Percentiles rank a stretch among this genome's conserved stretches.
Evolutionary conservation across 2,113 vertebrate species (phyloP).

Genomic region (Etheostoma cragini): DNA sequence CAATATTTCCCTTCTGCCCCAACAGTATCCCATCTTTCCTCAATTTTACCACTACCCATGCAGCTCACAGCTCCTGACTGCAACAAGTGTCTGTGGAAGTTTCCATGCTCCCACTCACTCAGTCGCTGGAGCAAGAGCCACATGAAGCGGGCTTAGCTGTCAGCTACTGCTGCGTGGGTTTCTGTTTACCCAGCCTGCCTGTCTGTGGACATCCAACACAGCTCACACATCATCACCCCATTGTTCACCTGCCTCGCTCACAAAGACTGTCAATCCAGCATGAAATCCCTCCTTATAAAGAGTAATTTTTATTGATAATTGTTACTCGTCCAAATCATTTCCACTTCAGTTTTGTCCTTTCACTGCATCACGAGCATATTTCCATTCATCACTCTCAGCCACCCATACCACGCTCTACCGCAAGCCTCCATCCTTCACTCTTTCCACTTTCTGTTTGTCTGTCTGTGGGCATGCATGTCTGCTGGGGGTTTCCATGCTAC

Average conservation of each 20-base stretch:
- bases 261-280: conserved; percentile 20
- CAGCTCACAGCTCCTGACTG: conserved; percentile 25
- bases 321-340: neutral
- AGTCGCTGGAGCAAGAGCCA: conserved; percentile 41
- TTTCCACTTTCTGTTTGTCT: conserved; percentile 21
- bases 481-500: conserved; percentile 66
- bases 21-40: conserved; percentile 13
- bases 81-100: conserved; percentile 63
- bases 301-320: neutral
- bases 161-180: conserved; percentile 71
- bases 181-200: conserved; percentile 76
- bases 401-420: conserved; percentile 17
- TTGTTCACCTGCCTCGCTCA: conserved; percentile 42
- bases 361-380: conserved; percentile 27
- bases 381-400: conserved; percentile 36
- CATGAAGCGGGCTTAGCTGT: conserved; percentile 47
- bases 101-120: conserved; percentile 69
- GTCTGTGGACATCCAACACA: conserved; percentile 61
- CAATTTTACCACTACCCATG: neutral
- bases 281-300: neutral
- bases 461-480: conserved; percentile 36
- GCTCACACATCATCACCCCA: conserved; percentile 43
- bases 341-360: neutral
- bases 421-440: conserved; percentile 9
- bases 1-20: neutral